Evolutionary conservation across 2,113 vertebrate species (phyloP).

Genomic region (Xiphorhynchus elegans): DNA sequence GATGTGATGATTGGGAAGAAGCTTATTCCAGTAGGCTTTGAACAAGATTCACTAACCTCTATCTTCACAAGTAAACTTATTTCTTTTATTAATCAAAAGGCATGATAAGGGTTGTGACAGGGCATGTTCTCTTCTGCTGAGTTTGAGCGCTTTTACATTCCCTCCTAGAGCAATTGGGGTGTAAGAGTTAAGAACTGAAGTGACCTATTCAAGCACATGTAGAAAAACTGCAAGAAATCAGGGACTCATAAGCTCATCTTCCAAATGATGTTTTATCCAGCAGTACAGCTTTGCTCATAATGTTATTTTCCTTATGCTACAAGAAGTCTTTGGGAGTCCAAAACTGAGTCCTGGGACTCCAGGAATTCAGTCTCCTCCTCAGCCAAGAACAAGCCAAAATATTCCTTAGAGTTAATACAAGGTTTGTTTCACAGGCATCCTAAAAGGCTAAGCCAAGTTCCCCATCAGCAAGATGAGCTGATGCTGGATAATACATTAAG

Average conservation of each 20-base stretch:
- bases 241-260: neutral
- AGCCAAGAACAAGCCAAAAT: neutral
- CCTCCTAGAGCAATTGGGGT: neutral
- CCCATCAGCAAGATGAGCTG: neutral
- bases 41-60: neutral
- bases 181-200: neutral
- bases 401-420: neutral
- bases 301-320: neutral
- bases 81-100: neutral
- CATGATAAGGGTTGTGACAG: neutral
- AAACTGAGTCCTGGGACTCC: neutral
- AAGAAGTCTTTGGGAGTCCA: neutral
- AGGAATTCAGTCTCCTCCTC: neutral
- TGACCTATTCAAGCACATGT: neutral
- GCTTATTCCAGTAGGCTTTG: neutral
- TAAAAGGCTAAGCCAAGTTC: neutral
- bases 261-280: neutral
- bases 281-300: neutral
- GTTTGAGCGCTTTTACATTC: neutral
- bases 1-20: neutral
- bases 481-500: neutral
- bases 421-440: neutral
- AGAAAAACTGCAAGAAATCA: neutral
- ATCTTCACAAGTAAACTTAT: neutral
- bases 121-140: neutral